A percentile compares a stretch with the other conserved stretches of the same genome.
These are phyloP conservation scores for Spea hammondii DNA, from an alignment of 2,797 vertebrate species.

Conservation along the genomic window DNA sequence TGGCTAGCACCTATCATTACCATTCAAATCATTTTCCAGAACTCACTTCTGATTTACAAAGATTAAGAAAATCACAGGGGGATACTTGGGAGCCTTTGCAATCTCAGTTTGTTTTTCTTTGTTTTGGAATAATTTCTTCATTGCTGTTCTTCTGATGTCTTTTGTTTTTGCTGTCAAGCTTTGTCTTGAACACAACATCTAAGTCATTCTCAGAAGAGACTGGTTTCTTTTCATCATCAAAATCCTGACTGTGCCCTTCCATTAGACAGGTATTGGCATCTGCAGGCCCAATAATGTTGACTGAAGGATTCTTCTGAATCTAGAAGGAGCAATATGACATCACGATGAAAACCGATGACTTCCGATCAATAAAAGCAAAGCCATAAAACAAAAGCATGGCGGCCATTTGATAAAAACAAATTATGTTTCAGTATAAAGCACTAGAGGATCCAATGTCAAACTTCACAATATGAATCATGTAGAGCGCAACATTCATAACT, in stretches of 20 bases:
- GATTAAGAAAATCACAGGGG: no score
- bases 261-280: background rate
- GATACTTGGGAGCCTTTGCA: background rate
- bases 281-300: background rate
- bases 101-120: constrained; percentile 11
- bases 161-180: background rate
- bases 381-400: no score
- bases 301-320: background rate
- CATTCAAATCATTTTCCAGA: no score
- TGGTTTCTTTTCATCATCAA: background rate
- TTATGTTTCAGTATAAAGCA: no score
- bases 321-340: background rate
- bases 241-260: background rate
- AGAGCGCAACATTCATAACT: no score
- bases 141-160: background rate
- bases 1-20: no score
- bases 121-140: background rate
- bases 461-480: no score
- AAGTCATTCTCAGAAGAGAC: background rate
- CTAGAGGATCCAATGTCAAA: no score
- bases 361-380: no score
- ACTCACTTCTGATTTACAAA: no score
- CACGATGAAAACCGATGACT: background rate
- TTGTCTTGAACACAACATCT: background rate
- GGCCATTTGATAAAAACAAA: no score